phyloP scores from a whole-genome alignment of 2,113 vertebrate genomes.

The Odobenus rosmarus region DNA sequence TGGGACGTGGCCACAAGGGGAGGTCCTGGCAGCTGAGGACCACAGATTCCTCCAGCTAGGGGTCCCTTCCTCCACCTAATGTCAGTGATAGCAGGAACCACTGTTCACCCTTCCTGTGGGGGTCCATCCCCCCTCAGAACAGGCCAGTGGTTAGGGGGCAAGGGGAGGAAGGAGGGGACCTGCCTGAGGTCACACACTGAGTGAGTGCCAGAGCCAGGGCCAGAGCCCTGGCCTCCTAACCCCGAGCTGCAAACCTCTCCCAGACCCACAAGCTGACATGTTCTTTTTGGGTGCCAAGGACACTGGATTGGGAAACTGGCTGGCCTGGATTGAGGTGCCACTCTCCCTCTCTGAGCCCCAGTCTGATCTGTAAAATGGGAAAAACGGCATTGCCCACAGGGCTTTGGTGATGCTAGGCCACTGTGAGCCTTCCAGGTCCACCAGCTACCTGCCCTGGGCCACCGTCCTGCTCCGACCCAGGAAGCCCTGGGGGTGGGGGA shows the following conservation, averaged over 20 bases:
- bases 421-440: not conserved
- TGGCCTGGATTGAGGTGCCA: not conserved
- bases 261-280: not conserved
- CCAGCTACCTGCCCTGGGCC: not conserved
- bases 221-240: not conserved
- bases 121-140: not conserved
- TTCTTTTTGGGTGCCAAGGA: not conserved
- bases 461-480: not conserved
- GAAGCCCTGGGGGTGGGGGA: not conserved
- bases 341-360: not conserved
- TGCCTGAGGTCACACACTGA: not conserved
- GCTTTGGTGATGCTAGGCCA: not conserved
- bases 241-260: not conserved
- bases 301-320: not conserved
- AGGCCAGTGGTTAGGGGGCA: not conserved
- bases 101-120: not conserved
- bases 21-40: not conserved
- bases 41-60: not conserved
- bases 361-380: not conserved
- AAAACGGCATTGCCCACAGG: not conserved
- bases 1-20: constrained; percentile 53
- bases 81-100: not conserved
- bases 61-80: not conserved
- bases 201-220: not conserved
- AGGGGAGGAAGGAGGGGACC: not conserved